phyloP scores from a whole-genome alignment of 2,797 vertebrate genomes.

The Protosalanx chinensis region DNA sequence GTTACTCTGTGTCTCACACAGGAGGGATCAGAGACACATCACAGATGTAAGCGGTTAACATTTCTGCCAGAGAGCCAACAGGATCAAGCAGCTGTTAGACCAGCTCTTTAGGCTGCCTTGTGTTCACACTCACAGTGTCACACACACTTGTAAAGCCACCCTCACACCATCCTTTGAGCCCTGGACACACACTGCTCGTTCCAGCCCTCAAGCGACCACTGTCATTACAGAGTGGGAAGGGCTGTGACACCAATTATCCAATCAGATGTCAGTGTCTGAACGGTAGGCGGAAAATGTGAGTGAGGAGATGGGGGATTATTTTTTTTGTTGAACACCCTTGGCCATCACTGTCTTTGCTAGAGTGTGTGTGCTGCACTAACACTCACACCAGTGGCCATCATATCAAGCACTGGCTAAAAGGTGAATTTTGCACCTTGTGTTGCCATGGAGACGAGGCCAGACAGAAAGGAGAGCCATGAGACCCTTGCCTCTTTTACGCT shows the following conservation, averaged over 20 bases:
- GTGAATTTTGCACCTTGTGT: constrained; percentile 43
- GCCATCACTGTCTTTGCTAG: neutral
- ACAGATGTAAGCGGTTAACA: no score
- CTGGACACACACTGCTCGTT: neutral
- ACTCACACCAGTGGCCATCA: constrained; percentile 26
- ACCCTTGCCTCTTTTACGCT: constrained; percentile 4
- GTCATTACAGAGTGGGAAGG: neutral
- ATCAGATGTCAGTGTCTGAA: neutral
- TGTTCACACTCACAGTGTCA: neutral
- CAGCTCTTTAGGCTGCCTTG: neutral
- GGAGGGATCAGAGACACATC: no score
- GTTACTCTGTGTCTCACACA: no score
- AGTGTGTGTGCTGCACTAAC: neutral
- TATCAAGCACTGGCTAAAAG: constrained; percentile 32
- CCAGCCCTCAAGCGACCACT: neutral
- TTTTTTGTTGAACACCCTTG: no score
- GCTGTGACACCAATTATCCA: neutral
- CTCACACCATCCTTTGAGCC: neutral
- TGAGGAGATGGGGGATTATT: no score
- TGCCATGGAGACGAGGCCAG: constrained; percentile 50
- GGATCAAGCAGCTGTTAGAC: neutral
- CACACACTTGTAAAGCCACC: neutral
- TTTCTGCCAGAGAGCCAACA: neutral
- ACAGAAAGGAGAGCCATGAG: constrained; percentile 31
- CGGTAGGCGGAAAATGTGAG: neutral